Conservation (phyloP, 2,888 invertebrate genomes). For the Heliconius cydno region DNA sequence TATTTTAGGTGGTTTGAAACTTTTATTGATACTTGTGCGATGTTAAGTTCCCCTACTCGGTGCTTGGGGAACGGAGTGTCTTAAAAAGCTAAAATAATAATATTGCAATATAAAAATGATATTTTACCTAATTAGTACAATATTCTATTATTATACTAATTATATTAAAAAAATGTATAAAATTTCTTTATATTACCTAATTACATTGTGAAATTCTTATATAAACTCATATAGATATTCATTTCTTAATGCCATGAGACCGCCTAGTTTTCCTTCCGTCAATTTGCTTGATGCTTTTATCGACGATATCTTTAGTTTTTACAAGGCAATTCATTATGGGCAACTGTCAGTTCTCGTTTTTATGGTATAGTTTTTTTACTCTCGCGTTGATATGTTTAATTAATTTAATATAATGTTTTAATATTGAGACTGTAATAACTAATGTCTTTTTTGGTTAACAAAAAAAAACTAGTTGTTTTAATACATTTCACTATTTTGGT, state of each 20-base stretch:
- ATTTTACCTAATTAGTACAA: not conserved
- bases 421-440: not conserved
- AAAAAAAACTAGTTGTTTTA: too few relatives aligned
- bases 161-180: not conserved
- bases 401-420: not conserved
- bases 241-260: slow-evolving; percentile 66
- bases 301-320: slow-evolving; percentile 33
- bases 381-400: not conserved
- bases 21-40: too few relatives aligned
- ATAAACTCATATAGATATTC: slow-evolving; percentile 59
- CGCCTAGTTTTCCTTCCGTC: slow-evolving; percentile 54
- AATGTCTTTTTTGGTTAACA: too few relatives aligned
- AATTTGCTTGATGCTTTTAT: slow-evolving; percentile 67
- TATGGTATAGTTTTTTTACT: not conserved
- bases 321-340: slow-evolving; percentile 23
- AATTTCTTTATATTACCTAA: not conserved
- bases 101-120: not conserved
- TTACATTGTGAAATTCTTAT: slow-evolving; percentile 19
- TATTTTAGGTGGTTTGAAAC: not conserved
- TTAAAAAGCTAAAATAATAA: not conserved
- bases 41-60: too few relatives aligned
- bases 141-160: not conserved
- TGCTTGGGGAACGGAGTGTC: not conserved
- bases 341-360: slow-evolving; percentile 8
- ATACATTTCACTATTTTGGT: too few relatives aligned